These are phyloP conservation scores for Chlorospingus semifuscus DNA, from an alignment of 2,797 vertebrate species.

Conservation along the genomic window DNA sequence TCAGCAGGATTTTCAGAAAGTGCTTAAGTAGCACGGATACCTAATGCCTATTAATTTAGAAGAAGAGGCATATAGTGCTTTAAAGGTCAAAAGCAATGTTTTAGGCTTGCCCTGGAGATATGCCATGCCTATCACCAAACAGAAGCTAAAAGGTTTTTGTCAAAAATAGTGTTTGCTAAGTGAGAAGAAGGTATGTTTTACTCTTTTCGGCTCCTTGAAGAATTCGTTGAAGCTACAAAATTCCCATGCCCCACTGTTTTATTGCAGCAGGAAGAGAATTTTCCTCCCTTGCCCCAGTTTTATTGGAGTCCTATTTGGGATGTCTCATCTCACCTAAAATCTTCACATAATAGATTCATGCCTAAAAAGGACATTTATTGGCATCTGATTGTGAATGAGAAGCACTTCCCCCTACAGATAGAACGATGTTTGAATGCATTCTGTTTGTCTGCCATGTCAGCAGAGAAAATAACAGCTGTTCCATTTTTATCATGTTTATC, in stretches of 20 bases:
- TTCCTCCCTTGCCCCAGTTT: accelerated
- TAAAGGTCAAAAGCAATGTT: conserved; percentile 16
- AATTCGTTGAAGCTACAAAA: neutral
- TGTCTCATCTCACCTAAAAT: neutral
- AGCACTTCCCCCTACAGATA: neutral
- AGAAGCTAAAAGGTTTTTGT: neutral
- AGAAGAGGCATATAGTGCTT: neutral
- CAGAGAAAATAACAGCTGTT: neutral
- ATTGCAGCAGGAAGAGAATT: neutral
- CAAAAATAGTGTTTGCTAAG: neutral
- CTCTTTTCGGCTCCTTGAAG: neutral
- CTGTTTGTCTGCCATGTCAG: neutral
- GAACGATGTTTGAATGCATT: neutral
- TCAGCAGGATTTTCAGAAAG: neutral
- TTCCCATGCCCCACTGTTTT: neutral
- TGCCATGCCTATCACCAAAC: neutral
- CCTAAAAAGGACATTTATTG: neutral
- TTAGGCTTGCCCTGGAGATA: neutral
- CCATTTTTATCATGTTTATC: neutral
- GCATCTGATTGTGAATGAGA: neutral
- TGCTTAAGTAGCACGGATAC: neutral
- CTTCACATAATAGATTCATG: neutral
- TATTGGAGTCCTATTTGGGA: neutral
- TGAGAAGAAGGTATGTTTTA: neutral
- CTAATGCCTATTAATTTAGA: neutral